Percentiles rank a stretch among this genome's conserved stretches.
Evolutionary conservation across 1,140 invertebrate species (phyloP).

Genomic region (Ephestia elutella): DNA sequence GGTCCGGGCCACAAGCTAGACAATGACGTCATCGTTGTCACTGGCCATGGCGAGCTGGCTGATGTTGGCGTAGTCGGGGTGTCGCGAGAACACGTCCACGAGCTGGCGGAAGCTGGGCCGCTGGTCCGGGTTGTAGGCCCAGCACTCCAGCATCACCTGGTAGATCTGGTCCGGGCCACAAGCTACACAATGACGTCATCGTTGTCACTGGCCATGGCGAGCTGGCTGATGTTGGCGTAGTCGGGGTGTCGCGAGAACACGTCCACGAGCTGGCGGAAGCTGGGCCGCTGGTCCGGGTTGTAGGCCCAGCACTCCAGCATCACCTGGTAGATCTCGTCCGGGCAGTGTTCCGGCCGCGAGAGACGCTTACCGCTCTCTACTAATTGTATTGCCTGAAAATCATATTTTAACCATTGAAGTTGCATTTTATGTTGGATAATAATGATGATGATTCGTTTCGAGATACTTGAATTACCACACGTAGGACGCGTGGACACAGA

Average conservation of each 20-base stretch:
- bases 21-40: too few species aligned
- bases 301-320: conserved; percentile 95
- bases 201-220: conserved; percentile 28
- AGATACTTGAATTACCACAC: too few species aligned
- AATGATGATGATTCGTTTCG: too few species aligned
- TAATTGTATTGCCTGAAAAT: conserved; percentile 87
- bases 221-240: conserved; percentile 75
- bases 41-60: too few species aligned
- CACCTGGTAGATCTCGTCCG: conserved; percentile 87
- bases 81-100: too few species aligned
- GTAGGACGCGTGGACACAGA: too few species aligned
- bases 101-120: conserved; percentile 91
- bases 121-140: conserved; percentile 85
- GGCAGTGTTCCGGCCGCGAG: conserved; percentile 85
- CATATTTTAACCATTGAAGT: too few species aligned
- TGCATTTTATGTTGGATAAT: too few species aligned
- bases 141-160: conserved; percentile 91
- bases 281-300: conserved; percentile 84
- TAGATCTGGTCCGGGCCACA: conserved; percentile 91
- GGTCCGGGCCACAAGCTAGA: too few species aligned
- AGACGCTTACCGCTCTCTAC: conserved; percentile 86
- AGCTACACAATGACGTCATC: too few species aligned
- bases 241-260: conserved; percentile 84
- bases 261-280: conserved; percentile 85
- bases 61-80: too few species aligned